A percentile compares a stretch with the other conserved stretches of the same genome.
phyloP scores from a whole-genome alignment of 2,888 invertebrate genomes.

The Amorpha juglandis region DNA sequence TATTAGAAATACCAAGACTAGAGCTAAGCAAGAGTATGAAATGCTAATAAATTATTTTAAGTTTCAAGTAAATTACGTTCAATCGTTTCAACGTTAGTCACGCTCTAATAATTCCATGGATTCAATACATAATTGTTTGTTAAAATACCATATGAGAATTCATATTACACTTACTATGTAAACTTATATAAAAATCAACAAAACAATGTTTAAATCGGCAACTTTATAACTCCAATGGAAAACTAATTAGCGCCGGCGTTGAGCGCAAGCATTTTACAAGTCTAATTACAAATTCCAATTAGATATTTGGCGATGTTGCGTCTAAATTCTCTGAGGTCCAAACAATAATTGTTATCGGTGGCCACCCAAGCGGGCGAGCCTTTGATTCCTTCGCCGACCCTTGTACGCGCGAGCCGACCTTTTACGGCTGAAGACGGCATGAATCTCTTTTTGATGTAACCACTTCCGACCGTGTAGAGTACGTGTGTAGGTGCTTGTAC shows the following conservation, averaged over 20 bases:
- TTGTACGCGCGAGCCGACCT: slow-evolving; percentile 33
- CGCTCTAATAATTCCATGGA: no score
- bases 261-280: slow-evolving; percentile 50
- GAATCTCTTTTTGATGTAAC: slow-evolving; percentile 78
- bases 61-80: no score
- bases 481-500: slow-evolving; percentile 42
- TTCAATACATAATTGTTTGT: no score
- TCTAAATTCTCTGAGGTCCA: slow-evolving; percentile 68
- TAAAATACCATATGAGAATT: no score
- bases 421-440: slow-evolving; percentile 53
- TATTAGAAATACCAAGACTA: no score
- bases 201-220: slow-evolving; percentile 33
- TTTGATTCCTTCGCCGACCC: slow-evolving; percentile 60
- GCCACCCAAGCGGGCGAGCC: slow-evolving; percentile 66
- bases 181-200: background rate
- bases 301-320: slow-evolving; percentile 73
- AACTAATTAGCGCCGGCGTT: slow-evolving; percentile 67
- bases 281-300: slow-evolving; percentile 83
- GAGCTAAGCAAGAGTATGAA: no score
- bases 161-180: no score
- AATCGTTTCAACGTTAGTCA: no score
- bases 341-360: slow-evolving; percentile 77
- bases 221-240: slow-evolving; percentile 53
- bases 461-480: slow-evolving; percentile 60
- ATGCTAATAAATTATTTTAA: no score